phyloP scores from a whole-genome alignment of 2,797 vertebrate genomes.

The Tangara arthus region DNA sequence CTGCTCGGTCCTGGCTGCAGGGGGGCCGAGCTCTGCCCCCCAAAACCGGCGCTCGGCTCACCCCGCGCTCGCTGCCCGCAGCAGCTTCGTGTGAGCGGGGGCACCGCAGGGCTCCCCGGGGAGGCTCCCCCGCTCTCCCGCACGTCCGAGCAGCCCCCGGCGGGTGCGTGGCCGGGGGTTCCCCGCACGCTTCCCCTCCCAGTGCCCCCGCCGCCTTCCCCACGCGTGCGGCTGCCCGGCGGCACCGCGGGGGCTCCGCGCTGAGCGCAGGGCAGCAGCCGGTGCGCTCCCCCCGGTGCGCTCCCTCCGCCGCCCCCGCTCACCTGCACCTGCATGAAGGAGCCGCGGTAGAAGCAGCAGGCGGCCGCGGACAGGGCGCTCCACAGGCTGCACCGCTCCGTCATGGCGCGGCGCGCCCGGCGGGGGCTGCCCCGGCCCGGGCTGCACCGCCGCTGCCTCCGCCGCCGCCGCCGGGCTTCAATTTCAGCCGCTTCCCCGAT shows the following conservation, averaged over 20 bases:
- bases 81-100: background rate
- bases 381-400: conserved; percentile 96
- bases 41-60: background rate
- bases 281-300: background rate
- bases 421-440: background rate
- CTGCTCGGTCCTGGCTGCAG: background rate
- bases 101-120: background rate
- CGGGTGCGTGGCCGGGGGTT: background rate
- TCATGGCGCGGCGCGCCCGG: conserved; percentile 81
- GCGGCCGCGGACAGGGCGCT: conserved; percentile 95
- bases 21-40: background rate
- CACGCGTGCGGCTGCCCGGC: background rate
- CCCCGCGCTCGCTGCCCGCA: background rate
- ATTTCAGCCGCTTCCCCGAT: conserved; percentile 77
- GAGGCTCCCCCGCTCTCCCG: background rate
- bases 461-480: conserved; percentile 67
- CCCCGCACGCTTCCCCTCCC: background rate
- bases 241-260: background rate
- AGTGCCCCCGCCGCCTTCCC: background rate
- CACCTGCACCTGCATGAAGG: conserved; percentile 99
- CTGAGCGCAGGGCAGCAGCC: background rate
- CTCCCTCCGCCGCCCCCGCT: conserved; percentile 54
- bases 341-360: conserved; percentile 98
- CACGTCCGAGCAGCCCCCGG: background rate
- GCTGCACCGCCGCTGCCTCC: conserved; percentile 41